Conservation (phyloP, 2,888 invertebrate genomes). For the Apoda limacodes region DNA sequence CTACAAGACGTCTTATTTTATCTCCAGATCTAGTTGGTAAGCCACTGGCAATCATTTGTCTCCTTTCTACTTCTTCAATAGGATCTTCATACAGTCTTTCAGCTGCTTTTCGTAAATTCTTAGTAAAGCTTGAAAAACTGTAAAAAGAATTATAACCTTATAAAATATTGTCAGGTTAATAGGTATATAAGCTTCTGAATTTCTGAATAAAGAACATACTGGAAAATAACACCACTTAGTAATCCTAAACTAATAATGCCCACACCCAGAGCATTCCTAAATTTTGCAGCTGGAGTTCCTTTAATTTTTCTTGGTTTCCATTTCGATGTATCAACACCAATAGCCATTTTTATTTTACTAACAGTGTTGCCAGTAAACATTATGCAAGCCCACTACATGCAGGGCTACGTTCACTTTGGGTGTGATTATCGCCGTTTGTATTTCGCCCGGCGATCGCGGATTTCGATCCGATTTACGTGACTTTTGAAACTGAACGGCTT, state of each 20-base stretch:
- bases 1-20: slow-evolving; percentile 29
- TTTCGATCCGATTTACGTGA: too few species aligned
- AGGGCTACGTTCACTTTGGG: too few species aligned
- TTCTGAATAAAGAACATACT: slow-evolving; percentile 55
- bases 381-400: background rate
- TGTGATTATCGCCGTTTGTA: too few species aligned
- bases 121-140: slow-evolving; percentile 34
- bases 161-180: too few species aligned
- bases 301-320: slow-evolving; percentile 75
- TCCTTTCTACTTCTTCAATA: slow-evolving; percentile 51
- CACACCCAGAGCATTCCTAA: slow-evolving; percentile 65
- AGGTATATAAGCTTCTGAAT: too few species aligned
- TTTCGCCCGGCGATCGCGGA: too few species aligned
- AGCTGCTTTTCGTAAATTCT: slow-evolving; percentile 33
- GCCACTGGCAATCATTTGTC: slow-evolving; percentile 43
- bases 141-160: slow-evolving; percentile 20
- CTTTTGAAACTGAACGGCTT: too few species aligned
- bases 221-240: slow-evolving; percentile 48
- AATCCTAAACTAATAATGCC: slow-evolving; percentile 52
- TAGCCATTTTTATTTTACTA: slow-evolving; percentile 44
- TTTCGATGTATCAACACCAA: slow-evolving; percentile 64
- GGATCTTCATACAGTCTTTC: slow-evolving; percentile 48
- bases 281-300: slow-evolving; percentile 73
- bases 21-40: slow-evolving; percentile 33
- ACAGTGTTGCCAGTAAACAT: background rate